phyloP scores from a whole-genome alignment of 1,140 invertebrate genomes.

The Pseudomyrmex gracilis region DNA sequence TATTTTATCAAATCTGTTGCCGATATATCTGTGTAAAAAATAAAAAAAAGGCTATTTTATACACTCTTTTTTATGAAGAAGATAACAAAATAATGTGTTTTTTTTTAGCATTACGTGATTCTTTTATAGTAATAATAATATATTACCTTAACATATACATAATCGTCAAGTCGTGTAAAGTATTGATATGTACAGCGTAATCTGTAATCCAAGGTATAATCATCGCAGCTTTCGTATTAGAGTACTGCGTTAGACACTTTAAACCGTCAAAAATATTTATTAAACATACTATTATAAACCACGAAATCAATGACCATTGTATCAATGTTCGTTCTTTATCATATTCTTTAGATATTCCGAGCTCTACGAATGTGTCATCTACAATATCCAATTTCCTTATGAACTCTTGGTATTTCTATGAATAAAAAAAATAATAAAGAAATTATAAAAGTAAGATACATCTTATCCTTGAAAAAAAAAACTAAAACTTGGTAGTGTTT shows the following conservation, averaged over 20 bases:
- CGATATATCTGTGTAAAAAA: too few species aligned
- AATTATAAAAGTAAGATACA: too few species aligned
- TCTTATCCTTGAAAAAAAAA: too few species aligned
- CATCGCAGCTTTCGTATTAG: background rate
- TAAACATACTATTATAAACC: background rate
- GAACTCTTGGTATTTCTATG: background rate
- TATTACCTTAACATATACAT: too few species aligned
- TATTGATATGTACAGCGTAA: background rate
- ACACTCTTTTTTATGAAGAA: background rate
- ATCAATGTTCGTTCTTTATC: background rate
- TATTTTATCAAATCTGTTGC: too few species aligned
- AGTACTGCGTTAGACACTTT: background rate
- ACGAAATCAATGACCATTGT: background rate
- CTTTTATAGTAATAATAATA: too few species aligned
- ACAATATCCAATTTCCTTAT: background rate
- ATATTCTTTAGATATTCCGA: background rate
- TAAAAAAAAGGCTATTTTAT: too few species aligned
- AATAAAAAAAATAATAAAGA: too few species aligned
- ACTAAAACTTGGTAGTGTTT: too few species aligned
- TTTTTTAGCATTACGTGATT: too few species aligned
- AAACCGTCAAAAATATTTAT: background rate
- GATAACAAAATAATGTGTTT: background rate
- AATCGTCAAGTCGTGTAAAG: too few species aligned
- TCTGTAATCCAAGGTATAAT: background rate
- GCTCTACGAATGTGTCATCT: background rate